phyloP scores from a whole-genome alignment of 2,888 invertebrate species.

The Sipha maydis region DNA sequence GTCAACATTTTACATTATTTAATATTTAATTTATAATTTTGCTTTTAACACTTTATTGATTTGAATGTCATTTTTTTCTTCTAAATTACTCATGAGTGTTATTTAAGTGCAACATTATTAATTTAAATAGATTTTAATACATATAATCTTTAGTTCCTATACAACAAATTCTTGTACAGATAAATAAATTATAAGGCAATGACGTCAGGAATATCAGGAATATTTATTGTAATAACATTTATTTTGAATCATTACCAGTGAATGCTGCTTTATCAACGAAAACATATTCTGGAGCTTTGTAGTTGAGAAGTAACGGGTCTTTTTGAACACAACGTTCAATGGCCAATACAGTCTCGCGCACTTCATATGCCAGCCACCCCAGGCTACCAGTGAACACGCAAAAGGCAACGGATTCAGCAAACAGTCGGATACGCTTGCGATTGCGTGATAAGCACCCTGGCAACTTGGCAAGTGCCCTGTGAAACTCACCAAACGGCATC shows the following conservation, averaged over 20 bases:
- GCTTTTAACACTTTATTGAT: too few species aligned
- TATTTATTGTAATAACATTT: too few species aligned
- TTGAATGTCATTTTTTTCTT: too few species aligned
- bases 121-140: too few species aligned
- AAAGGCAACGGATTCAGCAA: constrained; percentile 38
- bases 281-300: constrained; percentile 43
- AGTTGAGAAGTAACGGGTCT: constrained; percentile 33
- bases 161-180: too few species aligned
- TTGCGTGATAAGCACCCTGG: not conserved
- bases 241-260: constrained; percentile 15
- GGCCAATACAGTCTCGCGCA: not conserved
- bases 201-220: too few species aligned
- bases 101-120: too few species aligned
- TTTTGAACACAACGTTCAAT: constrained; percentile 35
- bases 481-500: not conserved
- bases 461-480: not conserved
- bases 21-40: too few species aligned
- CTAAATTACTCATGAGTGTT: too few species aligned
- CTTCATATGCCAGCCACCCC: constrained; percentile 37
- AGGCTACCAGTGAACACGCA: constrained; percentile 31
- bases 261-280: constrained; percentile 34
- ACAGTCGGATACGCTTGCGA: constrained; percentile 14
- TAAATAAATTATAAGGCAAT: too few species aligned
- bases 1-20: too few species aligned
- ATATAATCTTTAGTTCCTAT: too few species aligned